Evolutionary conservation across 2,888 invertebrate genomes (phyloP).

Genomic region (Brenthis hecate): DNA sequence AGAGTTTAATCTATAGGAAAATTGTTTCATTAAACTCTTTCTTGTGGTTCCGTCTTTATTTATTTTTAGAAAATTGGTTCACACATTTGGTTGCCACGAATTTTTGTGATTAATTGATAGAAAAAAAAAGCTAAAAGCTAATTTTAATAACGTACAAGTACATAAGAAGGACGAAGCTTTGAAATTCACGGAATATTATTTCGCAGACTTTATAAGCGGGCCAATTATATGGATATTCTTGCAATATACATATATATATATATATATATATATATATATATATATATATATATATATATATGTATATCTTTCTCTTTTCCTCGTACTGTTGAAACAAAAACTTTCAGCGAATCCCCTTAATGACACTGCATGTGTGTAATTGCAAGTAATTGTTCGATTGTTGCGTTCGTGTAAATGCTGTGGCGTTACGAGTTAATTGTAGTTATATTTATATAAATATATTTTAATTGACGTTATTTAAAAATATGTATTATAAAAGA

Average conservation of each 20-base stretch:
- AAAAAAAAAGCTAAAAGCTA: not conserved
- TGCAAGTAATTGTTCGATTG: constrained; percentile 17
- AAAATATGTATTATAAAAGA: too few relatives aligned
- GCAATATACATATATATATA: not conserved
- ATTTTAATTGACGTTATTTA: too few relatives aligned
- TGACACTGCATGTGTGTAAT: constrained; percentile 15
- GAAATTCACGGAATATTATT: not conserved
- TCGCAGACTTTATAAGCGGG: not conserved
- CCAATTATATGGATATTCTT: constrained; percentile 2
- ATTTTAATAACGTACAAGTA: constrained; percentile 5
- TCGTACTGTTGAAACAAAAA: constrained; percentile 15
- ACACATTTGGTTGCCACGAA: not conserved
- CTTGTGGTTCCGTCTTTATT: not conserved
- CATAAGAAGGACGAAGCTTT: not conserved
- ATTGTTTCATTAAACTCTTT: constrained; percentile 7
- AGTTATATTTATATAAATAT: not conserved
- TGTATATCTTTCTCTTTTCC: not conserved
- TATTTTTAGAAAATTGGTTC: not conserved
- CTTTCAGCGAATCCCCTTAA: constrained; percentile 14
- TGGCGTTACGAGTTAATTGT: not conserved
- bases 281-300: constrained; percentile 2
- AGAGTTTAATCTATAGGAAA: constrained; percentile 9
- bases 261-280: not conserved
- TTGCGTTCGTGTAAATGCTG: constrained; percentile 10
- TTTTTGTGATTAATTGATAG: not conserved